Evolutionary conservation across 2,888 invertebrate genomes (phyloP).

Genomic region (Deilephila elpenor): DNA sequence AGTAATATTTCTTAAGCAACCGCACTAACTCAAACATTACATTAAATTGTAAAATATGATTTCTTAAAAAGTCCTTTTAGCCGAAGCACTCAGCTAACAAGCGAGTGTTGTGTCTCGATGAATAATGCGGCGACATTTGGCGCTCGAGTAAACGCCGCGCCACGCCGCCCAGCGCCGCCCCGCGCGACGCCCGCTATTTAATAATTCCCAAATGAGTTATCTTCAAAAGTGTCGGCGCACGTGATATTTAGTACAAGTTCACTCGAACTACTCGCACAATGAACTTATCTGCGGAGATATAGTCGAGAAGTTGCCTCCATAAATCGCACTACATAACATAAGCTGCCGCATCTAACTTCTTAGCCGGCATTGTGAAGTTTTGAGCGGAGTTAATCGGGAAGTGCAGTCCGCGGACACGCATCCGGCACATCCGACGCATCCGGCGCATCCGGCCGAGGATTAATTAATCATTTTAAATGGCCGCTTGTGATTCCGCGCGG

Average conservation of each 20-base stretch:
- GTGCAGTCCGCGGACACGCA: slow-evolving; percentile 26
- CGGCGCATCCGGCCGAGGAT: slow-evolving; percentile 13
- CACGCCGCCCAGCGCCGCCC: neutral
- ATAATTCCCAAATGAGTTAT: slow-evolving; percentile 18
- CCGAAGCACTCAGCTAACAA: neutral
- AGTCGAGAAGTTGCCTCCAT: slow-evolving; percentile 5
- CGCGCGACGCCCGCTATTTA: slow-evolving; percentile 7
- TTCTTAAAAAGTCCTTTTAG: slow-evolving; percentile 9
- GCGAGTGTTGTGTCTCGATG: slow-evolving; percentile 4
- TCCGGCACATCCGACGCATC: slow-evolving; percentile 13
- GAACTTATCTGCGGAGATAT: slow-evolving; percentile 24
- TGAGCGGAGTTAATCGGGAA: slow-evolving; percentile 25
- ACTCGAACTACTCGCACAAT: neutral
- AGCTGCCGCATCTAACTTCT: slow-evolving; percentile 22
- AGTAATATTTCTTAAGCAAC: neutral
- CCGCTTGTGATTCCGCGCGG: slow-evolving; percentile 17
- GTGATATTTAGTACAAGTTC: neutral
- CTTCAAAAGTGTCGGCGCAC: slow-evolving; percentile 6
- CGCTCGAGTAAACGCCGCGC: slow-evolving; percentile 1
- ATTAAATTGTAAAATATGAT: slow-evolving; percentile 8
- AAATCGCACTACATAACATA: slow-evolving; percentile 17
- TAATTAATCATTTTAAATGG: slow-evolving; percentile 30
- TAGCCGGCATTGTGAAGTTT: slow-evolving; percentile 23
- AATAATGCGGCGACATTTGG: neutral
- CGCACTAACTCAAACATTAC: neutral